Evolutionary conservation across 23 tunicate genomes (phyloP).

Genomic region (Styela clava): DNA sequence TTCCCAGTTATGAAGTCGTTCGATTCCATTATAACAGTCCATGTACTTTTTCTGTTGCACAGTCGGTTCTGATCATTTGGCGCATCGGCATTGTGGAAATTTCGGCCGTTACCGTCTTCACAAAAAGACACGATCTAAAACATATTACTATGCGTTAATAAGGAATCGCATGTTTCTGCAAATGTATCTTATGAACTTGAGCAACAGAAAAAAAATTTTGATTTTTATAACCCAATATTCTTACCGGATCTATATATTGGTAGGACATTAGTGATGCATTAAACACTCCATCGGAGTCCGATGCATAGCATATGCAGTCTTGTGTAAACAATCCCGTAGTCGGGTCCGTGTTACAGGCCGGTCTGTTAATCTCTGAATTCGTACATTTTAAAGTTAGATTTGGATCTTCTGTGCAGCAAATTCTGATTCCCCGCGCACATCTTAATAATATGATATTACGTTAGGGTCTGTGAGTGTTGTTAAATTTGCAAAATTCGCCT

Average conservation of each 20-base stretch:
- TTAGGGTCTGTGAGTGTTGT: too few species aligned
- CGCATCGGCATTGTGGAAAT: constrained; percentile 31
- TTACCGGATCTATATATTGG: constrained; percentile 33
- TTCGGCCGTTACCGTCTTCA: constrained; percentile 14
- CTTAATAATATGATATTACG: too few species aligned
- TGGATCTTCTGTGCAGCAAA: background rate
- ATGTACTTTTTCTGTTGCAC: constrained; percentile 34
- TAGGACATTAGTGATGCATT: constrained; percentile 42
- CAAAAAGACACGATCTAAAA: constrained; percentile 49
- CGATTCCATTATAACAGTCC: constrained; percentile 42
- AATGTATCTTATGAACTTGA: too few species aligned
- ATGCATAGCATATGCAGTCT: background rate
- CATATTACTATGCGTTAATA: too few species aligned
- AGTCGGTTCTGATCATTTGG: constrained; percentile 43
- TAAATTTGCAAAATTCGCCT: too few species aligned
- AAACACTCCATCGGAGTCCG: background rate
- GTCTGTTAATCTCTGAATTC: background rate
- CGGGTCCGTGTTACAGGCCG: background rate
- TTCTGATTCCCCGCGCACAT: background rate
- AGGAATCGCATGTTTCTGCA: too few species aligned
- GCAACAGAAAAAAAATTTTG: too few species aligned
- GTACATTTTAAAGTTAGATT: background rate
- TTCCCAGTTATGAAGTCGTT: constrained; percentile 23
- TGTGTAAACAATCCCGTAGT: background rate
- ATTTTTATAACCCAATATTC: too few species aligned